Conservation (phyloP, 2,113 vertebrate species). For the Corythoichthys intestinalis region DNA sequence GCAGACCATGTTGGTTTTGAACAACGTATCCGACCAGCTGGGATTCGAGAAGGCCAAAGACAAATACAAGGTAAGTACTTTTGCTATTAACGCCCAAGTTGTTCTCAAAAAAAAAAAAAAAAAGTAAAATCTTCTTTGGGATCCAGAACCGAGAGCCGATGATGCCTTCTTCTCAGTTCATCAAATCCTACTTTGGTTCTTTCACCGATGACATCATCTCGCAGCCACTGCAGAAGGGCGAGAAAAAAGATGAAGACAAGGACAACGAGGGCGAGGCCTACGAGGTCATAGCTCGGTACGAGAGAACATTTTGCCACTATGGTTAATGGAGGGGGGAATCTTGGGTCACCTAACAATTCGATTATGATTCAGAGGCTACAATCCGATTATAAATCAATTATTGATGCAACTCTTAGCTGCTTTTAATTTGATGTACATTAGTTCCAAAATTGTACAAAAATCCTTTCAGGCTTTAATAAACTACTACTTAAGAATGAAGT, state of each 20-base stretch:
- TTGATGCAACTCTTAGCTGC: too few relatives aligned
- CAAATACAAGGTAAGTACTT: slow-evolving; percentile 88
- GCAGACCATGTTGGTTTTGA: slow-evolving; percentile 95
- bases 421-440: too few relatives aligned
- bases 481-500: too few relatives aligned
- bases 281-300: slow-evolving; percentile 87
- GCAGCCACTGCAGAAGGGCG: slow-evolving; percentile 93
- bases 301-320: not conserved
- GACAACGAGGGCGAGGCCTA: slow-evolving; percentile 95
- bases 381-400: too few relatives aligned
- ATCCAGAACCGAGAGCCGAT: slow-evolving; percentile 93
- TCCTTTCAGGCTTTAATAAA: too few relatives aligned
- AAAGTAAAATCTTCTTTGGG: not conserved
- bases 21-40: slow-evolving; percentile 95
- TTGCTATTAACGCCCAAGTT: not conserved
- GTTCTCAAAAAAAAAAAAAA: not conserved
- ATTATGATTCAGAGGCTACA: too few relatives aligned
- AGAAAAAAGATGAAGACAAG: slow-evolving; percentile 98
- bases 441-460: too few relatives aligned
- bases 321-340: too few relatives aligned
- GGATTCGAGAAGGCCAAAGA: slow-evolving; percentile 99
- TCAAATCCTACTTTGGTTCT: slow-evolving; percentile 98
- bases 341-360: too few relatives aligned
- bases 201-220: slow-evolving; percentile 99
- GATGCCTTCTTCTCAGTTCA: slow-evolving; percentile 99